phyloP scores from a whole-genome alignment of 1,140 invertebrate genomes.

The Drosophila paulistorum region DNA sequence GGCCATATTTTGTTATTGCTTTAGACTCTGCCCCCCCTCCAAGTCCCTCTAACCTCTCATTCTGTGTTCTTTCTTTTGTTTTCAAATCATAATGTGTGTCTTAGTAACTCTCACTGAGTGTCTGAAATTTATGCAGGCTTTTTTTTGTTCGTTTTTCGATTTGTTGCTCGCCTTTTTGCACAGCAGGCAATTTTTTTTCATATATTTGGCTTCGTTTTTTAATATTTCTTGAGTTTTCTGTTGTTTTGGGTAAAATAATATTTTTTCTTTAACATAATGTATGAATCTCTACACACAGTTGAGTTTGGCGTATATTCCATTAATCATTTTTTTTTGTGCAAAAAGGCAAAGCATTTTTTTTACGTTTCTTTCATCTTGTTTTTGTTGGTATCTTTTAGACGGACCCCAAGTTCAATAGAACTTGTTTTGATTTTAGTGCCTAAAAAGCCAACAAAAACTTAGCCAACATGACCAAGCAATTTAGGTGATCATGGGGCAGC shows the following conservation, averaged over 20 bases:
- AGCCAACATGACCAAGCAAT: conserved; percentile 50
- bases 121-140: conserved; percentile 14
- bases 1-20: conserved; percentile 9
- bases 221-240: conserved; percentile 28
- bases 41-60: not conserved
- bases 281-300: conserved; percentile 1
- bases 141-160: conserved; percentile 22
- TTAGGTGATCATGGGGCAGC: conserved; percentile 6
- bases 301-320: conserved; percentile 13
- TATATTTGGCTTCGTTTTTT: not conserved
- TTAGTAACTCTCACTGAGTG: conserved; percentile 17
- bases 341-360: conserved; percentile 13
- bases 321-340: conserved; percentile 19
- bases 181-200: conserved; percentile 33
- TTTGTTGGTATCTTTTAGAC: conserved; percentile 2
- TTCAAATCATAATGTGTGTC: conserved; percentile 5
- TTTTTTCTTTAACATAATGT: conserved; percentile 16
- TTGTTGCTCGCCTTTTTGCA: conserved; percentile 26
- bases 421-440: conserved; percentile 70
- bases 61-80: not conserved
- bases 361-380: not conserved
- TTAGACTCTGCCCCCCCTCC: not conserved
- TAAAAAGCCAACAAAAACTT: conserved; percentile 49
- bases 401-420: conserved; percentile 73
- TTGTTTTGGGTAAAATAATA: conserved; percentile 62